These are phyloP conservation scores for Grantiella picta DNA, from an alignment of 2,113 vertebrate species.

Conservation along the genomic window DNA sequence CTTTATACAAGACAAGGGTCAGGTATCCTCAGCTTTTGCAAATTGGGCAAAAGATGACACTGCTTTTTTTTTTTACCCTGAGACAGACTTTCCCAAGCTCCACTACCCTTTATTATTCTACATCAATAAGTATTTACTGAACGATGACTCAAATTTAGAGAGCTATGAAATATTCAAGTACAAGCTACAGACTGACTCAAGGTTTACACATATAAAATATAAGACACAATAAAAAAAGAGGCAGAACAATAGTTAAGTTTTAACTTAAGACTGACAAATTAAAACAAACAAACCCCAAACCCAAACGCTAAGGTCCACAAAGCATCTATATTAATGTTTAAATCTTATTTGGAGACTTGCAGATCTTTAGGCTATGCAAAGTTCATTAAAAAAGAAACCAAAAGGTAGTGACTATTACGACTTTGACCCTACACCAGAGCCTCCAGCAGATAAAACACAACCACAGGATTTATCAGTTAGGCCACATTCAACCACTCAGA, in stretches of 20 bases:
- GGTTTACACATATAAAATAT: not conserved
- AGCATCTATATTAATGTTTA: not conserved
- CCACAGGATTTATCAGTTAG: slow-evolving; percentile 47
- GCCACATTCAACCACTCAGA: slow-evolving; percentile 20
- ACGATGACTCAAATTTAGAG: not conserved
- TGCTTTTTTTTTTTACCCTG: not conserved
- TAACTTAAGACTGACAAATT: not conserved
- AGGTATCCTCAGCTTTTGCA: not conserved
- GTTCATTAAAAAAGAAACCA: not conserved
- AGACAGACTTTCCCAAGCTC: not conserved
- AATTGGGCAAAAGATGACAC: not conserved
- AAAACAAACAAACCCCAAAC: not conserved
- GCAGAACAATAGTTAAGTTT: not conserved
- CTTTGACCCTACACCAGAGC: slow-evolving; percentile 49
- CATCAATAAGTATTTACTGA: not conserved
- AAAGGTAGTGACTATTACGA: not conserved
- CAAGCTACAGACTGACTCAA: not conserved
- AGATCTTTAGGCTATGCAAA: slow-evolving; percentile 1
- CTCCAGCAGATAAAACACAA: slow-evolving; percentile 33
- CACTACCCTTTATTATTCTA: not conserved
- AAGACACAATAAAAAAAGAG: not conserved
- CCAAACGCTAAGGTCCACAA: not conserved
- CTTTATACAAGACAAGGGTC: not conserved
- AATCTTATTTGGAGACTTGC: not conserved
- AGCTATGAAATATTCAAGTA: not conserved